These are phyloP conservation scores for Setophaga coronata DNA, from an alignment of 2,113 vertebrate species.

Conservation along the genomic window DNA sequence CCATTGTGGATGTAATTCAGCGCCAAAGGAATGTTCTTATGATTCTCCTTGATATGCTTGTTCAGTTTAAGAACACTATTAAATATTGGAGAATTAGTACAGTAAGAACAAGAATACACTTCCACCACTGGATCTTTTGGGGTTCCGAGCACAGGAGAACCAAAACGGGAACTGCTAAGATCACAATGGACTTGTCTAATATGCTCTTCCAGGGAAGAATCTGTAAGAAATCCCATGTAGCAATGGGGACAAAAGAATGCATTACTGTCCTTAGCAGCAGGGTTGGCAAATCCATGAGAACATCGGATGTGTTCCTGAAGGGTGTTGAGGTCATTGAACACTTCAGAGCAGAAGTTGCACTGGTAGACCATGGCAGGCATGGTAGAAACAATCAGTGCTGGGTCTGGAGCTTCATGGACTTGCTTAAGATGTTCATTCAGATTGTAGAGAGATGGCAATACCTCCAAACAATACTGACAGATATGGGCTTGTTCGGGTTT, in stretches of 20 bases:
- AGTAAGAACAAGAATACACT: constrained; percentile 97
- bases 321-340: constrained; percentile 91
- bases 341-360: constrained; percentile 97
- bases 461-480: constrained; percentile 96
- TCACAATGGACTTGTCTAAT: constrained; percentile 95
- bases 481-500: constrained; percentile 97
- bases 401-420: constrained; percentile 91
- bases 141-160: constrained; percentile 91
- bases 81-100: constrained; percentile 97
- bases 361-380: constrained; percentile 91
- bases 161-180: constrained; percentile 89
- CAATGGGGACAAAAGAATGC: constrained; percentile 99
- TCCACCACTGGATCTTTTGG: constrained; percentile 95
- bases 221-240: constrained; percentile 98
- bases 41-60: constrained; percentile 98
- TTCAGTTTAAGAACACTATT: constrained; percentile 95
- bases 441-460: constrained; percentile 95
- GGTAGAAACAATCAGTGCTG: constrained; percentile 85
- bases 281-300: constrained; percentile 92
- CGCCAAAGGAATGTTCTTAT: constrained; percentile 98
- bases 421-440: constrained; percentile 97
- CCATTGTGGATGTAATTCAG: constrained; percentile 97
- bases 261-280: constrained; percentile 94
- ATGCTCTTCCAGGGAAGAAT: constrained; percentile 95
- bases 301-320: constrained; percentile 98